Percentiles rank a stretch among this genome's conserved stretches.
These are phyloP conservation scores for Pleuronectes platessa DNA, from an alignment of 2,113 vertebrate species.

Conservation along the genomic window DNA sequence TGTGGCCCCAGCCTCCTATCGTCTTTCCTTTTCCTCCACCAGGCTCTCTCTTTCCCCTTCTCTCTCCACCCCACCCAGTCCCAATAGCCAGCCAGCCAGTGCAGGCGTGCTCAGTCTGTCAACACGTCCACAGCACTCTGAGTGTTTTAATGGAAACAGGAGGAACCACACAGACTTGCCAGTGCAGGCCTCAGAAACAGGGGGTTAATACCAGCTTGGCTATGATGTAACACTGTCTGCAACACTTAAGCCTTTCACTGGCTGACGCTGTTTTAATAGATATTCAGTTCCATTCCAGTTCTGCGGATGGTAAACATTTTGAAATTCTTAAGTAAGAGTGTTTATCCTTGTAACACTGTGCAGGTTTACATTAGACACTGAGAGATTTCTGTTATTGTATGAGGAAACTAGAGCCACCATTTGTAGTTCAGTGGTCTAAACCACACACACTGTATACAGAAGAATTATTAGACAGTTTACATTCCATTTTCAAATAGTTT, in stretches of 20 bases:
- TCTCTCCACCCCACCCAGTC: constrained; percentile 56
- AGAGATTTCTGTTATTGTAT: constrained; percentile 39
- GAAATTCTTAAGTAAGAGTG: constrained; percentile 45
- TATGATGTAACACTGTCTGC: constrained; percentile 70
- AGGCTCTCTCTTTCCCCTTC: constrained; percentile 19
- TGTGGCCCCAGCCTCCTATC: constrained; percentile 47
- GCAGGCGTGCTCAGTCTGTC: constrained; percentile 75
- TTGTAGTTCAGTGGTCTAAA: constrained; percentile 17
- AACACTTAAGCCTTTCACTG: constrained; percentile 54
- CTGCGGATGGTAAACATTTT: constrained; percentile 52
- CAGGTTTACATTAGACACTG: constrained; percentile 32
- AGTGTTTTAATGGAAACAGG: constrained; percentile 71
- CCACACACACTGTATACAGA: constrained; percentile 17
- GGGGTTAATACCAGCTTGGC: constrained; percentile 56
- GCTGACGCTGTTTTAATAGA: constrained; percentile 53
- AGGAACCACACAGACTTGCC: constrained; percentile 53
- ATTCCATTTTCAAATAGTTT: constrained; percentile 25
- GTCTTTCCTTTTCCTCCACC: constrained; percentile 46
- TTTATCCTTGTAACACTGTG: constrained; percentile 30
- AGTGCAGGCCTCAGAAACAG: constrained; percentile 46
- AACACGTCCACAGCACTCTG: constrained; percentile 73
- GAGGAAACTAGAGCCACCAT: constrained; percentile 16
- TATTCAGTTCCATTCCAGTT: constrained; percentile 35
- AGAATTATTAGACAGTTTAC: constrained; percentile 22
- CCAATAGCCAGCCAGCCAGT: constrained; percentile 65